Evolutionary conservation across 2,888 invertebrate species (phyloP).

Genomic region (Apamea anceps): DNA sequence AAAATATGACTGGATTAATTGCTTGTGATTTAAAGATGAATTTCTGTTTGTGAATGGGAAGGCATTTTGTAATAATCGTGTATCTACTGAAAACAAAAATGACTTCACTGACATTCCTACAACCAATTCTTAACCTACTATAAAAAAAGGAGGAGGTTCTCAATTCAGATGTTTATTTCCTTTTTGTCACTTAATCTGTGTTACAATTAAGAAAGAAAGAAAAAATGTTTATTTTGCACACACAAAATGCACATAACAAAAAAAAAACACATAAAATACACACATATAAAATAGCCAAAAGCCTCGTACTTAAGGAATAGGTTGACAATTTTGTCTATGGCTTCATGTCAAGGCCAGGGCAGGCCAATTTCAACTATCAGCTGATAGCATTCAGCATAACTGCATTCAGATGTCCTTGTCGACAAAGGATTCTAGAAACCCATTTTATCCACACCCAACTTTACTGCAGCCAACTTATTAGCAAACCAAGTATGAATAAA

Average conservation of each 20-base stretch:
- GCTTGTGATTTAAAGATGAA: neutral
- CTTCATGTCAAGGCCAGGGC: neutral
- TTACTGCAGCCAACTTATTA: slow-evolving; percentile 4
- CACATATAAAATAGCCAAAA: neutral
- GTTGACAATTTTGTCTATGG: neutral
- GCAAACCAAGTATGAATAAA: slow-evolving; percentile 24
- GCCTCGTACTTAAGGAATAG: neutral
- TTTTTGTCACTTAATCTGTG: neutral
- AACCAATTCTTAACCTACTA: too few species aligned
- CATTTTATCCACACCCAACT: neutral
- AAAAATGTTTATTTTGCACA: neutral
- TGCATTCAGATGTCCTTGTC: too few species aligned
- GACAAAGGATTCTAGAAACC: neutral
- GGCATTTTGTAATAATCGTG: neutral
- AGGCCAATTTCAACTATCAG: neutral
- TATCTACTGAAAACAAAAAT: neutral
- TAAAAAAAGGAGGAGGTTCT: too few species aligned
- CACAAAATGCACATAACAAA: too few species aligned
- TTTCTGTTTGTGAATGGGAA: neutral
- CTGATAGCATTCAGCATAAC: neutral
- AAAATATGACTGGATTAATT: neutral
- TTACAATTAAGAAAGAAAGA: neutral
- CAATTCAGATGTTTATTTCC: too few species aligned
- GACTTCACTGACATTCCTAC: neutral
- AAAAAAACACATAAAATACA: neutral